Percentiles rank a stretch among this genome's conserved stretches.
Conservation (phyloP, 1,140 invertebrate species). For the Drosophila miranda region DNA sequence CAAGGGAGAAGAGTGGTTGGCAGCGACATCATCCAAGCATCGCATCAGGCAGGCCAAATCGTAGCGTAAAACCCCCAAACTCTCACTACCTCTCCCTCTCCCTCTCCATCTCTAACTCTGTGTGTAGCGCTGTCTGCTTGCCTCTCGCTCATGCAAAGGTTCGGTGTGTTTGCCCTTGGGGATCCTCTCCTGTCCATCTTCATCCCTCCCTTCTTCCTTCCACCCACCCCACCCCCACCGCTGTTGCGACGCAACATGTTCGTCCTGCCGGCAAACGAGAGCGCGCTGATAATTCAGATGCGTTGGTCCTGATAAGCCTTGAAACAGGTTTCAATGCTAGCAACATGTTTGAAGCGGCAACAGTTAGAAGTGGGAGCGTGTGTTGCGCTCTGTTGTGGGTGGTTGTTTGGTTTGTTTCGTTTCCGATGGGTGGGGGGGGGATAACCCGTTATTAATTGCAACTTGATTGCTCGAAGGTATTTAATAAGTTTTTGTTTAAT, state of each 20-base stretch:
- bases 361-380: slow-evolving; percentile 39
- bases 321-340: slow-evolving; percentile 68
- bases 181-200: slow-evolving; percentile 5
- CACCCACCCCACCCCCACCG: background rate
- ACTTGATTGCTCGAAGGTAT: slow-evolving; percentile 68
- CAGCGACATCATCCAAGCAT: slow-evolving; percentile 49
- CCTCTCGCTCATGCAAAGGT: slow-evolving; percentile 24
- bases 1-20: slow-evolving; percentile 16
- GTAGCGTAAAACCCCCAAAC: slow-evolving; percentile 19
- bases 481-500: slow-evolving; percentile 57
- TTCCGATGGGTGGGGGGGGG: background rate
- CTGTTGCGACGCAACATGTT: slow-evolving; percentile 63
- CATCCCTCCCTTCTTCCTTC: background rate
- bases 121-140: slow-evolving; percentile 12
- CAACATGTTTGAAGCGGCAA: slow-evolving; percentile 63
- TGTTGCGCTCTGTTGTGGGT: background rate
- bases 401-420: slow-evolving; percentile 2
- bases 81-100: slow-evolving; percentile 7
- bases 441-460: slow-evolving; percentile 74
- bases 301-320: slow-evolving; percentile 66
- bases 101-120: slow-evolving; percentile 14
- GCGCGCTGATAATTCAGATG: slow-evolving; percentile 71
- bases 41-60: slow-evolving; percentile 42
- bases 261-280: slow-evolving; percentile 63
- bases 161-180: slow-evolving; percentile 41